Percentiles rank a stretch among this genome's conserved stretches.
Evolutionary conservation across 2,797 vertebrate species (phyloP).

Genomic region (Mus minutoides): DNA sequence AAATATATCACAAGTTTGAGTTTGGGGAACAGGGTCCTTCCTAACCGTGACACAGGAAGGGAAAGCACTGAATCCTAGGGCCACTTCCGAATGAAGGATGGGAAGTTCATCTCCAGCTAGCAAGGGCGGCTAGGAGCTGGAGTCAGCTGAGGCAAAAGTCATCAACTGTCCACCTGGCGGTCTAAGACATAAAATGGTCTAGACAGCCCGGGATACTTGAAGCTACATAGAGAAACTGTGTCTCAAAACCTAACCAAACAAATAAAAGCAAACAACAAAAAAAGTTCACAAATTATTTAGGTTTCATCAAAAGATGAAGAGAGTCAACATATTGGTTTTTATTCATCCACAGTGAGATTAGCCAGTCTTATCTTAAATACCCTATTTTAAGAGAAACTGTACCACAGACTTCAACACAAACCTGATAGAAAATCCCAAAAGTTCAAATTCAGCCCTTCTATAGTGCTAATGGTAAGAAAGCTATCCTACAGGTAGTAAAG

Average conservation of each 20-base stretch:
- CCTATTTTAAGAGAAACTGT: neutral
- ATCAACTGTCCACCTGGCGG: neutral
- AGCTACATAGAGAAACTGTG: neutral
- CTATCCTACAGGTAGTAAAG: neutral
- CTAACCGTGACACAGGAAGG: neutral
- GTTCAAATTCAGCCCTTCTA: neutral
- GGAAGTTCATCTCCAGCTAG: neutral
- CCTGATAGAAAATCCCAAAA: conserved; percentile 9
- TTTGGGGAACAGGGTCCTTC: neutral
- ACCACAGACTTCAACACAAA: conserved; percentile 25
- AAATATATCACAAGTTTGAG: neutral
- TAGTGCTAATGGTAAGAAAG: neutral
- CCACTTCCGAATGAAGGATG: neutral
- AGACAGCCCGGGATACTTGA: neutral
- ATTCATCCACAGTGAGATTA: neutral
- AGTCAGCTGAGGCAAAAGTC: neutral
- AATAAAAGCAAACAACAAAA: neutral
- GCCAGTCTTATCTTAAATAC: neutral
- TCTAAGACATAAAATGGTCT: neutral
- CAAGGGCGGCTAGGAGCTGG: neutral
- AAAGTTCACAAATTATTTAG: neutral
- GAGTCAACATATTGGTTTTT: neutral
- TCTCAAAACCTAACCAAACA: neutral
- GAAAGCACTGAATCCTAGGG: neutral
- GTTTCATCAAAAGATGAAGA: neutral